Conservation (phyloP, 1,140 invertebrate genomes). For the Leptopilina boulardi region DNA sequence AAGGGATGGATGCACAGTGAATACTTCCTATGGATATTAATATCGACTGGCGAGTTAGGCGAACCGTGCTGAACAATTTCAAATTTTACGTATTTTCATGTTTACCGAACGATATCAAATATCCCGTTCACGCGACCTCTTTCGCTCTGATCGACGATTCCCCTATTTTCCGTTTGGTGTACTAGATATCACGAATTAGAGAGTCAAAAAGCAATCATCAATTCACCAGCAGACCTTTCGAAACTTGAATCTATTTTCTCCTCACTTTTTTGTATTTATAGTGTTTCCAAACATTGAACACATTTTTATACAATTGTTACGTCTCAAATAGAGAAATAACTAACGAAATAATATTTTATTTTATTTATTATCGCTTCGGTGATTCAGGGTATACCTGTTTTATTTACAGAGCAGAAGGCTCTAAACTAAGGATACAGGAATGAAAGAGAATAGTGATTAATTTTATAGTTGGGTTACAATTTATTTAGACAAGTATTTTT, state of each 20-base stretch:
- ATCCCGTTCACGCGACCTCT: constrained; percentile 17
- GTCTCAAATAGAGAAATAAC: too few relatives aligned
- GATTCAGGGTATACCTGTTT: too few relatives aligned
- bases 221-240: background rate
- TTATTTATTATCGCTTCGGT: too few relatives aligned
- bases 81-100: constrained; percentile 38
- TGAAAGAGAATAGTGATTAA: too few relatives aligned
- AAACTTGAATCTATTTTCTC: constrained; percentile 8
- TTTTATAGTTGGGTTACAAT: too few relatives aligned
- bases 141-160: constrained; percentile 23
- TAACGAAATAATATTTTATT: too few relatives aligned
- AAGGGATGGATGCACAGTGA: constrained; percentile 36
- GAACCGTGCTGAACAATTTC: constrained; percentile 38
- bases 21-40: constrained; percentile 34
- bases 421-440: too few relatives aligned
- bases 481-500: too few relatives aligned
- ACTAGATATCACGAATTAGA: constrained; percentile 22
- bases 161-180: constrained; percentile 3
- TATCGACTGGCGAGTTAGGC: constrained; percentile 34
- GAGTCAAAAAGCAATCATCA: constrained; percentile 23
- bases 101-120: constrained; percentile 39
- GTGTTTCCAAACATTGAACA: background rate
- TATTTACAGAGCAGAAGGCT: too few relatives aligned
- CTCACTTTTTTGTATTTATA: background rate
- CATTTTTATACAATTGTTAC: background rate